Base-by-base conservation (phyloP, 2,888 invertebrate species). In the Branchinecta sandiegonensis region DNA sequence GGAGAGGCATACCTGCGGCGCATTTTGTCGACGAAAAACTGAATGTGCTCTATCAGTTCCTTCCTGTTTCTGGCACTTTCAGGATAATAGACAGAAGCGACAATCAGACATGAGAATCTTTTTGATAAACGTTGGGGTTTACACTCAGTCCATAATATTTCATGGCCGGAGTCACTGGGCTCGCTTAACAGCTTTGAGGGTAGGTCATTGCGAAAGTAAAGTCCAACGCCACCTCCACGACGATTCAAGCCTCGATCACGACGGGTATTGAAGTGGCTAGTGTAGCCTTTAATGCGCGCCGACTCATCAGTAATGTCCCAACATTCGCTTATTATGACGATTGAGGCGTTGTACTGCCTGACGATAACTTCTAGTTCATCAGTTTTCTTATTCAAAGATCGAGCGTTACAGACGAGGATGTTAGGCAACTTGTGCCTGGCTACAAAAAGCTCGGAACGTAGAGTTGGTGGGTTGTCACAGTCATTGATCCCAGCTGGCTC, bases 1-100 rank as follows among this genome's bases (percentile, higher is more conserved):
- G 56, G 56, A 56, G 56, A 56, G 8, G 5, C 14, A 8, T 8
- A 56, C 56, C 14, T 56, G n/a, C 14, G 56, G 8, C 56, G 8
- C 56, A 56, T 56, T 56, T 56, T 56, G 56, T 56, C 56, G n/a
- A 56, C 56, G 56, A 56, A 56, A 56, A 56, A 56, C 56, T 8
- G 56, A 14, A 56, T 56, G 56, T 56, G 8, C 56, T 56, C 56
- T 8, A 56, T 8, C n/a, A 56, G 56, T 56, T 56, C 50, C n/a
- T 50, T 50, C 50, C 50, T 50, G 50, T 50, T 50, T 50, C 50
- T n/a, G 50, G 50, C 50, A 56, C 56, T 56, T 14, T 56, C 56
- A 7, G 56, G 9, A 14, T 56, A 56, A 8, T 56, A 56, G 56
- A 56, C 56, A n/a, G 56, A 56, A 8, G 56, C 9, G 56, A 56